A percentile compares a stretch with the other conserved stretches of the same genome.
Conservation (phyloP, 2,113 vertebrate genomes). For the Nesogale talazaci region DNA sequence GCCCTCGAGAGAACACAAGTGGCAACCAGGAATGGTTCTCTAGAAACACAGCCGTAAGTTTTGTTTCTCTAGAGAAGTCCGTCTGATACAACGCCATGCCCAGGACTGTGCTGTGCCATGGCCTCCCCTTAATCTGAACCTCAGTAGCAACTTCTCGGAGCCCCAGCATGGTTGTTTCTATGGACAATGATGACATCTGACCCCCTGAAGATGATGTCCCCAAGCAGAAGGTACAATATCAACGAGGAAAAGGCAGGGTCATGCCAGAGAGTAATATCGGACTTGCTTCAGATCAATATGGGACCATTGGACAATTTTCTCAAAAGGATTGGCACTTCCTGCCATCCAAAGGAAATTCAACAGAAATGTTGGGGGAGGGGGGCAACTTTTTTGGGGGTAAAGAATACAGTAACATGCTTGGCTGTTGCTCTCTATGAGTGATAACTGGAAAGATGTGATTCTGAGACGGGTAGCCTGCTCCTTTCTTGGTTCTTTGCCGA, state of each 20-base stretch:
- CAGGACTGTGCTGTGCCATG: background rate
- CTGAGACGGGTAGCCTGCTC: slow-evolving; percentile 3
- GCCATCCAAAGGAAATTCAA: slow-evolving; percentile 68
- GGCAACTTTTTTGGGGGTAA: slow-evolving; percentile 60
- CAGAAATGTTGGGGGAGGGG: background rate
- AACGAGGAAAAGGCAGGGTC: slow-evolving; percentile 12
- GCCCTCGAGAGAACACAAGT: no score
- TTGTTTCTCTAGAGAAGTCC: no score
- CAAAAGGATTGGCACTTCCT: slow-evolving; percentile 65
- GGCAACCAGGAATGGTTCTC: no score
- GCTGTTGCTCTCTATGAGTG: slow-evolving; percentile 46
- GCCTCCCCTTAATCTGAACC: background rate
- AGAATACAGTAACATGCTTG: slow-evolving; percentile 38
- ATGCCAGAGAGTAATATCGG: slow-evolving; percentile 48
- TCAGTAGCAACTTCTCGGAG: background rate
- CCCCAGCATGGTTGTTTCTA: background rate
- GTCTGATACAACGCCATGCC: background rate
- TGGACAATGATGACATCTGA: background rate
- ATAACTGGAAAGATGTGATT: slow-evolving; percentile 26
- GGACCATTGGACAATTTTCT: slow-evolving; percentile 63
- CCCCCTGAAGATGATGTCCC: background rate
- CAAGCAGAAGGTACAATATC: background rate
- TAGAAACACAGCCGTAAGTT: no score
- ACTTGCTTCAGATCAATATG: slow-evolving; percentile 60
- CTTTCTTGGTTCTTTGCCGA: background rate